Evolutionary conservation across 1,140 invertebrate genomes (phyloP).

Genomic region (Lasioglossum baleicum): DNA sequence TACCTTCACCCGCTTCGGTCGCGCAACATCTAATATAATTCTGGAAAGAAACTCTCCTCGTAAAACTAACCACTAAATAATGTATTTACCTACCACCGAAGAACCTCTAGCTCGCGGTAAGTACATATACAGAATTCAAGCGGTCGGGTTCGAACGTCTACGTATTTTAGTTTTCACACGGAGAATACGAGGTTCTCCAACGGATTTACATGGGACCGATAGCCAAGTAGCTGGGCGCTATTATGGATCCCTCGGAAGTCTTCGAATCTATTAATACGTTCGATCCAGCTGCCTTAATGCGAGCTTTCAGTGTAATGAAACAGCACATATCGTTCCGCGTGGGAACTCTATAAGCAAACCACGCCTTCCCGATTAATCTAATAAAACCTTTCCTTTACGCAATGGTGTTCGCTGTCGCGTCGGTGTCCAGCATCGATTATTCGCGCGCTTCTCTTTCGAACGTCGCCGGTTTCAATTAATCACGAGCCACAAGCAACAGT

Average conservation of each 20-base stretch:
- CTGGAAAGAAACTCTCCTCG: not conserved
- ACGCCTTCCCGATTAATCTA: constrained; percentile 21
- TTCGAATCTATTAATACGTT: constrained; percentile 23
- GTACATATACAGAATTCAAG: not conserved
- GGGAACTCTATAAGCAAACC: constrained; percentile 14
- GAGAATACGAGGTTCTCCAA: not conserved
- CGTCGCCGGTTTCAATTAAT: not conserved
- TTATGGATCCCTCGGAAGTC: not conserved
- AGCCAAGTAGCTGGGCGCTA: not conserved
- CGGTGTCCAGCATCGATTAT: not conserved
- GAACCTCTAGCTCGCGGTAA: not conserved
- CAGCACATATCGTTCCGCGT: not conserved
- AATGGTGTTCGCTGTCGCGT: constrained; percentile 6
- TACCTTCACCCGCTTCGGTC: not conserved
- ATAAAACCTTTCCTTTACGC: constrained; percentile 35
- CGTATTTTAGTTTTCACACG: no score
- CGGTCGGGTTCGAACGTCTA: not conserved
- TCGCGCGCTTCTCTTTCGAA: not conserved
- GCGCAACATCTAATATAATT: not conserved
- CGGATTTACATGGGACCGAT: no score
- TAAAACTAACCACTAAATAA: not conserved
- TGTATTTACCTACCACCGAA: not conserved
- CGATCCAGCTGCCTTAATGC: not conserved
- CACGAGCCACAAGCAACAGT: no score
- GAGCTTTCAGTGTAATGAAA: constrained; percentile 32